Base-by-base conservation (phyloP, 1,140 invertebrate species). In the Neuroterus valhalla region DNA sequence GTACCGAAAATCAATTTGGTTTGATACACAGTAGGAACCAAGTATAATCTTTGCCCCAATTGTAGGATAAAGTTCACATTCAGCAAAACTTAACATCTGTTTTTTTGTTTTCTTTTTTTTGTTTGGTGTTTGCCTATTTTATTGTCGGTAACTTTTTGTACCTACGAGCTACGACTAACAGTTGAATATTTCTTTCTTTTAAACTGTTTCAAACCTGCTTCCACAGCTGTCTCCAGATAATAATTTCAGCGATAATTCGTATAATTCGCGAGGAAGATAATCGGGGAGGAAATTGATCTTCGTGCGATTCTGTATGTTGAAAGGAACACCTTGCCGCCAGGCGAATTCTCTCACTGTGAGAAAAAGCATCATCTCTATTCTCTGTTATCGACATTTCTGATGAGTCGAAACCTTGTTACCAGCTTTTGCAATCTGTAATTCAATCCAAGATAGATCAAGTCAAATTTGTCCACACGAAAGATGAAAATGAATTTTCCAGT, bases 171-270 rank as follows among this genome's bases (percentile, higher is more conserved):
- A n/a, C n/a, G n/a, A n/a, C n/a, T n/a, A n/a, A n/a, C n/a, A n/a
- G n/a, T n/a, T n/a, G n/a, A n/a, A n/a, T n/a, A n/a, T n/a, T n/a
- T n/a, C n/a, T n/a, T n/a, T n/a, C n/a, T n/a, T n/a, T n/a, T n/a
- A n/a, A n/a, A n/a, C n/a, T n/a, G n/a, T n/a, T n/a, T n/a, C n/a
- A n/a, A n/a, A n/a, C n/a, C n/a, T n/a, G 6, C 48, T 52, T 52
- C 23, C 52, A 62, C 52, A 62, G 52, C 52, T 62, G 52, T 62
- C 52, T 62, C 52, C 52, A 62, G 52, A 62, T 62, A 62, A 62
- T 62, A 62, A 62, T 62, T 62, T 15, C 21, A 26, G 52, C 52
- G 52, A 62, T 62, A 62, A 62, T 62, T 62, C 52, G 52, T 62
- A 62, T 62, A 62, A 62, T 62, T 62, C 23, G 23, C 52, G 21